Evolutionary conservation across 2,888 invertebrate genomes (phyloP), one percentile per base, ranked within the genome.

Genomic region (Athetis lepigone): DNA sequence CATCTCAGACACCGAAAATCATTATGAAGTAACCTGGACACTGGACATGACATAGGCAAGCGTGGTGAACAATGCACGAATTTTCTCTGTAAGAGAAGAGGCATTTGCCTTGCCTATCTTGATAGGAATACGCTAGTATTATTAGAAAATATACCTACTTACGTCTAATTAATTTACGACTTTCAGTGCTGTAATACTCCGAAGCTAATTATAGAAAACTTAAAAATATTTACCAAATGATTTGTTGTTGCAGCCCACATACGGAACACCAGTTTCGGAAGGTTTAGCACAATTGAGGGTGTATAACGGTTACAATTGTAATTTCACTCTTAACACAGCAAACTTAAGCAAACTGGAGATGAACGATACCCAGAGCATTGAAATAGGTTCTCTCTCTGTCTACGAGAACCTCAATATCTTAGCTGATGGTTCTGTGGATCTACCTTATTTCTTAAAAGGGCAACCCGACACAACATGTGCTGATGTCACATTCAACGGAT

Each of bases 301-400:
- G 5, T 98, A 97, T 88, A 98, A 98, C 76, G 96, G 96, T 4
- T 94, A 95, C 80, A 90, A 95, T 29, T 97, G 97, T 79, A 90
- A 93, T 61, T 94, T 96, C 64, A 90, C 91, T 0, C 85, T 96
- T 19, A 83, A 64, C 56, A 78, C 77, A 16, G 76, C 70, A 4
- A 76, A 82, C 51, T 39, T 78, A 2, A 65, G 77, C 60, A 50
- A 62, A 9, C 33, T 25, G 16, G 51, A 64, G 8, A 40, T 70
- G 1, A 88, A 88, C 52, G 69, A 40, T 4, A 81, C 83, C 4
- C 61, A 61, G 6, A 60, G 75, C n/a, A 54, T 79, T 33, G 50
- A 70, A 13, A 86, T 91, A 25, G 86, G 81, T 4, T 88, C 95
- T 0, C 79, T 96, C 33, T 88, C 89, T 3, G 86, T 87, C 43